These are phyloP conservation scores for Bombus soroeensis DNA, from an alignment of 1,140 invertebrate species.

Conservation along the genomic window DNA sequence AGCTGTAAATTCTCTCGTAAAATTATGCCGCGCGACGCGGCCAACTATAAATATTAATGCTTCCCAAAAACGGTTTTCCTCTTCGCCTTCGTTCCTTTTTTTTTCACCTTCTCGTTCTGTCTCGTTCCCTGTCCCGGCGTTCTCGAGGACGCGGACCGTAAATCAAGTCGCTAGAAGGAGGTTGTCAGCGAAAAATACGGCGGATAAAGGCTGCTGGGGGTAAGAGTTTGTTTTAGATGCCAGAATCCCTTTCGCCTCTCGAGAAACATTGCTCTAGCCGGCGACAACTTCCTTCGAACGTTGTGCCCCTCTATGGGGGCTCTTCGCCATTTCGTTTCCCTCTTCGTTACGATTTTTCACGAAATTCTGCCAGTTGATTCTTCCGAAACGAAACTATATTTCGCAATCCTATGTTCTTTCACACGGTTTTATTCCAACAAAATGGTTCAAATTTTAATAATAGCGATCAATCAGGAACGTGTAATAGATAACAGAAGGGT, in stretches of 20 bases:
- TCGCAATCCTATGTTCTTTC: neutral
- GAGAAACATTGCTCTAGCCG: constrained; percentile 66
- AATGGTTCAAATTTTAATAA: neutral
- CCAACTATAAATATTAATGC: constrained; percentile 75
- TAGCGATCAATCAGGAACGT: neutral
- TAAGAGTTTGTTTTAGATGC: constrained; percentile 74
- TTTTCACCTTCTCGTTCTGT: neutral
- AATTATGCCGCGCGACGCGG: constrained; percentile 63
- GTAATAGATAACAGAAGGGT: neutral
- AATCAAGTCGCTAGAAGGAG: constrained; percentile 72
- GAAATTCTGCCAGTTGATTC: neutral
- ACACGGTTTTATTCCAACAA: neutral
- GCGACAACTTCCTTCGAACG: constrained; percentile 52
- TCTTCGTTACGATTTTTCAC: neutral
- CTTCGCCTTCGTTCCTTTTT: constrained; percentile 52
- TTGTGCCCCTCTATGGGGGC: constrained; percentile 21
- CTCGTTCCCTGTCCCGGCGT: constrained; percentile 1
- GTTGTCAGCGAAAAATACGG: constrained; percentile 75
- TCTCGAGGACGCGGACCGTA: constrained; percentile 59
- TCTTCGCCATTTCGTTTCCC: neutral
- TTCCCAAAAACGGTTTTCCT: constrained; percentile 71
- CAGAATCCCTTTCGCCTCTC: constrained; percentile 61
- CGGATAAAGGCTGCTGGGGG: constrained; percentile 69
- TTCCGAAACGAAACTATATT: neutral
- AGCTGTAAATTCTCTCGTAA: constrained; percentile 71